A percentile compares a stretch with the other conserved stretches of the same genome.
Evolutionary conservation across 92 coral and sea anemone species (phyloP).

Genomic region (Isaurus tuberculatus): DNA sequence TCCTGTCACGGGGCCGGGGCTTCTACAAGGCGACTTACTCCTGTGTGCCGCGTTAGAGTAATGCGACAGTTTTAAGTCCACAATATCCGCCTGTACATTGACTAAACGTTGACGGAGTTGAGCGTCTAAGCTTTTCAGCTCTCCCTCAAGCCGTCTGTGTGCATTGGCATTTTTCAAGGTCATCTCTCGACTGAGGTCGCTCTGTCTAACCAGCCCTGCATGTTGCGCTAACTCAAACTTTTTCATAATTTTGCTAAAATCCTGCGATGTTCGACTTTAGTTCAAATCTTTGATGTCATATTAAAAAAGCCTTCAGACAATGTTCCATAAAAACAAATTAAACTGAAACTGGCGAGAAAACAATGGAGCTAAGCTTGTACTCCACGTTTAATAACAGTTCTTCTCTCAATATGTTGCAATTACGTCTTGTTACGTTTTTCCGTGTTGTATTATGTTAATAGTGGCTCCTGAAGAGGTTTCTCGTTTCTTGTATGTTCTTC

Average conservation of each 20-base stretch:
- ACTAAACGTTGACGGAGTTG: constrained; percentile 86
- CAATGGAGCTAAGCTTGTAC: not conserved
- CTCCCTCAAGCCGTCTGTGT: constrained; percentile 78
- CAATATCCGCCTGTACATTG: constrained; percentile 85
- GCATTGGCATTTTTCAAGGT: constrained; percentile 86
- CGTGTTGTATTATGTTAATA: not conserved
- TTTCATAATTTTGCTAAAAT: constrained; percentile 21
- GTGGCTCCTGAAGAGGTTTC: not conserved
- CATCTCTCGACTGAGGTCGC: constrained; percentile 78
- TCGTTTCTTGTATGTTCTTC: too few species aligned
- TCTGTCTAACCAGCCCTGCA: constrained; percentile 48
- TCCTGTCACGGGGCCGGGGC: not conserved
- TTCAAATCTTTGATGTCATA: not conserved
- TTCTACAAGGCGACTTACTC: constrained; percentile 1
- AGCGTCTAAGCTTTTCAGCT: constrained; percentile 69
- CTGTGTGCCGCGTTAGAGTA: constrained; percentile 13
- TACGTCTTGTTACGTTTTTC: not conserved
- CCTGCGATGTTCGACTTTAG: not conserved
- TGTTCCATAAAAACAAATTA: not conserved
- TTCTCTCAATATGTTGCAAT: not conserved
- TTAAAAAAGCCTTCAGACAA: not conserved
- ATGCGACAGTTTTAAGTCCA: constrained; percentile 66
- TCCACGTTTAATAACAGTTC: not conserved
- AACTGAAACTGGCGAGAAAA: not conserved
- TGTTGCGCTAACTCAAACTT: constrained; percentile 35